phyloP scores from a whole-genome alignment of 2,113 vertebrate genomes.

The Microcebus lehilahytsara region DNA sequence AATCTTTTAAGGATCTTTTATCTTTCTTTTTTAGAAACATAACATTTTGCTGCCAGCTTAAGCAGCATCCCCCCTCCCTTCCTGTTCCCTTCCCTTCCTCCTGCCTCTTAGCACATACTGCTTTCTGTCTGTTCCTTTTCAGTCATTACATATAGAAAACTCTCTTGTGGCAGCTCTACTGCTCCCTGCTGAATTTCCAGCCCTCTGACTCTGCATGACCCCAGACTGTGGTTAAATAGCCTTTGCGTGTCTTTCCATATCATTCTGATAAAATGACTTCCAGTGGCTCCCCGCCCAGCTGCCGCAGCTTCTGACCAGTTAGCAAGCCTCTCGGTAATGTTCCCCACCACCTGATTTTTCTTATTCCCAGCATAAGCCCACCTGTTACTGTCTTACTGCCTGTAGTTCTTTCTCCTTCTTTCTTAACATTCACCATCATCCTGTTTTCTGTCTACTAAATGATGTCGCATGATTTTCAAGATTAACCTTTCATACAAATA shows the following conservation, averaged over 20 bases:
- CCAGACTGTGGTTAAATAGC: background rate
- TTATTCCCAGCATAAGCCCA: background rate
- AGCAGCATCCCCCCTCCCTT: background rate
- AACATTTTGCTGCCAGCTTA: background rate
- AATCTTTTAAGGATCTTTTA: background rate
- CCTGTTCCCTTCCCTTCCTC: background rate
- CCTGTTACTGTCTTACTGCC: background rate
- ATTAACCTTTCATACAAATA: conserved; percentile 1
- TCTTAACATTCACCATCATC: background rate
- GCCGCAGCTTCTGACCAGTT: background rate
- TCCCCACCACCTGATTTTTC: background rate
- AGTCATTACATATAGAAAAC: background rate
- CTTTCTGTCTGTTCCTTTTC: background rate
- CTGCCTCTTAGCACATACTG: background rate
- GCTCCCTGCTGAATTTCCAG: background rate
- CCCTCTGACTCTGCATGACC: background rate
- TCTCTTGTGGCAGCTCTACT: background rate
- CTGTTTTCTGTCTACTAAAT: background rate
- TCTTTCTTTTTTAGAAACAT: background rate
- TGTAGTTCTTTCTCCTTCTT: background rate
- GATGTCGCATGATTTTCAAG: background rate
- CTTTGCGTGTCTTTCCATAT: background rate
- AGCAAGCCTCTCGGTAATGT: background rate
- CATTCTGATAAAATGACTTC: background rate
- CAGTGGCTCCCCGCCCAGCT: background rate